Base-by-base conservation (phyloP, 2,797 vertebrate genomes). In the Cottoperca gobio region DNA sequence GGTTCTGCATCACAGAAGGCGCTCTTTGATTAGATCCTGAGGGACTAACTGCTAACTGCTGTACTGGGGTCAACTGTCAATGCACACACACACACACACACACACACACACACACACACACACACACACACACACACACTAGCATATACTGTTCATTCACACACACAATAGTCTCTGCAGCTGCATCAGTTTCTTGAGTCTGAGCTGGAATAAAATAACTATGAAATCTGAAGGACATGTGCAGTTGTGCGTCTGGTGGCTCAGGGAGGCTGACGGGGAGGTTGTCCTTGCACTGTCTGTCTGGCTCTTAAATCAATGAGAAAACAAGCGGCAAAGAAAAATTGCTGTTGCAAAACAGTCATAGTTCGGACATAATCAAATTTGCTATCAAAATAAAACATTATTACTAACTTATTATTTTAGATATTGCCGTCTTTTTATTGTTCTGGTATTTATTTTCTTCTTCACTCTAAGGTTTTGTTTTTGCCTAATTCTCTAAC, bases 21-120 rank as follows among this genome's bases (percentile, higher is more conserved):
- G 2, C 45, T 70, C 28, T 70, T 59, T 72, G 52, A 72, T 77
- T 45, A 59, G 45, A 70, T 55, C 52, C 52, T n/a, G 7, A 28
- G 64, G 52, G 64, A 67, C 33, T 13, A 24, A 35, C 33, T 17
- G 16, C 46, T 43, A 61, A 48, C 43, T 64, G 57, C 53, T 24
- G 17, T 1, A 23, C 70, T 59, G n/a, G 28, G 23, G 57, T 6
- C 24, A 17, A 21, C 28, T 28, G 17, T 65, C 33, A n/a, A 4
- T n/a, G 10, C 19, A 26, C 39, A 69, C 10, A 64, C 28, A 64
- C n/a, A 31, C n/a, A 49, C 26, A 13, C 21, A 23, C 45, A 28
- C 19, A 45, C 6, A 16, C 23, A 4, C 9, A 7, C 24, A 43
- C 8, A 6, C 43, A 79, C 21, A 19, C n/a, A 13, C 21, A 23